Evolutionary conservation across 2,888 invertebrate species (phyloP), one percentile per base, ranked within the genome.

Genomic region (Mythimna lalbum): DNA sequence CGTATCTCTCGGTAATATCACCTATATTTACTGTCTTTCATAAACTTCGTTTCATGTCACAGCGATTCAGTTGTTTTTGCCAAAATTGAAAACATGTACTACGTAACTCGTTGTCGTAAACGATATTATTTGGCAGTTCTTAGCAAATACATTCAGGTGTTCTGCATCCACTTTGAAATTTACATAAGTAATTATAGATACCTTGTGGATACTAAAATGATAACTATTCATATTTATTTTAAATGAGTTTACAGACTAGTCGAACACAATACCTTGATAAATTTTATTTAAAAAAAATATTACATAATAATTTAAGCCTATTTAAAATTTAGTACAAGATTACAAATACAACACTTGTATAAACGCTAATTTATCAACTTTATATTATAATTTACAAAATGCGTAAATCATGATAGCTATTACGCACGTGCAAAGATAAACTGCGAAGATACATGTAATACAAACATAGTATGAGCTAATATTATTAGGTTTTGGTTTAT

Each of bases 101-200:
- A 39, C 63, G 77, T 62, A 62, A 70, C 61, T 55, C 17, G n/a
- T 60, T 67, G 60, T 60, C 36, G 63, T 73, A 64, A 61, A 68
- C 43, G 23, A 43, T 75, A 59, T 59, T 72, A 78, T 78, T 86
- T 60, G 67, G 63, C 75, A 66, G 52, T 60, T 66, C 53, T 69
- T 52, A 50, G 64, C 57, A 79, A 86, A 79, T 86, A 73, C 76
- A 64, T 69, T 67, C 86, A 84, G 73, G 71, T 86, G 82, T 63
- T 56, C 17, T 27, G 65, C 12, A 9, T 75, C 19, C 31, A 49
- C 63, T 73, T 60, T 64, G 23, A 47, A 64, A 67, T 78, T 76
- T 63, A 79, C 65, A 63, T 69, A n/a, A n/a, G n/a, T n/a, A 74
- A 76, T 31, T 14, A 39, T 31, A 57, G 33, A 55, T 43, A 19